Evolutionary conservation across 2,797 vertebrate species (phyloP), one percentile per base, ranked within the genome.

Genomic region (Staurois parvus): DNA sequence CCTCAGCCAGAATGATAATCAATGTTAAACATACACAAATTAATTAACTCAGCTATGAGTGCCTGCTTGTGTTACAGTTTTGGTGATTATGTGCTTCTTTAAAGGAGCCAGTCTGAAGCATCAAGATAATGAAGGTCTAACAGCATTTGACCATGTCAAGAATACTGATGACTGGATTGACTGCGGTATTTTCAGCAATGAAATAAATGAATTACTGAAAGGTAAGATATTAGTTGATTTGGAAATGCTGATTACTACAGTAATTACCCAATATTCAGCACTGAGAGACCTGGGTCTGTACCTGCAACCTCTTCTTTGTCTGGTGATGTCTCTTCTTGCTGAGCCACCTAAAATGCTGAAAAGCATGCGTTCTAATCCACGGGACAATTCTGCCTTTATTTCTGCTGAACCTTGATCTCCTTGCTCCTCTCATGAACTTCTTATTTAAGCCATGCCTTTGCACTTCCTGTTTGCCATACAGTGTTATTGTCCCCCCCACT

Each of bases 101-200:
- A 85, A 69, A 86, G 80, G 40, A 70, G 28, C 12, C 87, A 85
- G 89, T 78, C 69, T 72, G 79, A 87, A 87, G 62, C 0, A 0
- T 17, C 86, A 81, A 24, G 85, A 74, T 0, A 0, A 76, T 88
- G 70, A 76, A 76, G 88, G 84, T 32, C 56, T 86, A 11, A 79
- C 56, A 76, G 84, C 88, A 19, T 88, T 89, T 87, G 87, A 84
- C 66, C 86, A 89, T 42, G 81, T 86, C 77, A 86, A 59, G 48
- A 89, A 88, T 9, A 73, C 73, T 0, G 2, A 59, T 52, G 89
- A 90, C 82, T 80, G 75, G 72, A 79, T 79, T 80, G 76, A 82
- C 83, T 81, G 67, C 80, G 88, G 48, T 74, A 56, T 89, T 21
- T 88, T 91, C 70, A 73, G 32, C 84, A 73, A 76, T 30, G 88